A percentile compares a stretch with the other conserved stretches of the same genome.
These are phyloP conservation scores for Caranx ignobilis DNA, from an alignment of 2,113 vertebrate genomes.

Conservation along the genomic window DNA sequence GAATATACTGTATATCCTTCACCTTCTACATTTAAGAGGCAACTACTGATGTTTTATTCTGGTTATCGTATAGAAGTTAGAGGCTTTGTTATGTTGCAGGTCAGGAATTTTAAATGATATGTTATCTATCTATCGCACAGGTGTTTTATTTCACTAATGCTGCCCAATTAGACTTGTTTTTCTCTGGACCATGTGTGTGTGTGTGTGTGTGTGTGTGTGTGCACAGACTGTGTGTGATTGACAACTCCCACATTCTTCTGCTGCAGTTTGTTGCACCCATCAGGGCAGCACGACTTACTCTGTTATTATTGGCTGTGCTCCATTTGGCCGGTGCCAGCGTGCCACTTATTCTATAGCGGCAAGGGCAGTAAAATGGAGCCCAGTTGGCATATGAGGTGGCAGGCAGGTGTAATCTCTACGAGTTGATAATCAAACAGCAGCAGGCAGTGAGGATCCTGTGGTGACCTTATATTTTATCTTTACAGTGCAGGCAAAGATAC, in stretches of 20 bases:
- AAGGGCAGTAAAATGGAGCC: not conserved
- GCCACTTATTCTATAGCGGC: not conserved
- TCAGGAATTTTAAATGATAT: too few relatives aligned
- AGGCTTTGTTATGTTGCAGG: too few relatives aligned
- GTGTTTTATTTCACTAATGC: not conserved
- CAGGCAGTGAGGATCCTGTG: not conserved
- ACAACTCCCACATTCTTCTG: not conserved
- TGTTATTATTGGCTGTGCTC: not conserved
- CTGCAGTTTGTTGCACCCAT: not conserved
- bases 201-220: not conserved
- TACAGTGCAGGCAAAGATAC: not conserved
- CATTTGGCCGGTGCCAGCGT: not conserved
- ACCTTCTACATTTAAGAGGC: too few relatives aligned
- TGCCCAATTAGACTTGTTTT: not conserved
- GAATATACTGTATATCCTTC: too few relatives aligned
- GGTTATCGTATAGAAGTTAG: too few relatives aligned
- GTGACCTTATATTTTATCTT: not conserved
- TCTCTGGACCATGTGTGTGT: not conserved
- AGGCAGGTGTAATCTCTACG: not conserved
- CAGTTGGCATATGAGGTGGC: not conserved
- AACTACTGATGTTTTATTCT: too few relatives aligned
- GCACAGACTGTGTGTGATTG: not conserved
- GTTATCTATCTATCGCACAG: not conserved
- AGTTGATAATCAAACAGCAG: not conserved
- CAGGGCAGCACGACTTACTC: not conserved